phyloP scores from a whole-genome alignment of 2,797 vertebrate genomes.

The Mus minutoides region DNA sequence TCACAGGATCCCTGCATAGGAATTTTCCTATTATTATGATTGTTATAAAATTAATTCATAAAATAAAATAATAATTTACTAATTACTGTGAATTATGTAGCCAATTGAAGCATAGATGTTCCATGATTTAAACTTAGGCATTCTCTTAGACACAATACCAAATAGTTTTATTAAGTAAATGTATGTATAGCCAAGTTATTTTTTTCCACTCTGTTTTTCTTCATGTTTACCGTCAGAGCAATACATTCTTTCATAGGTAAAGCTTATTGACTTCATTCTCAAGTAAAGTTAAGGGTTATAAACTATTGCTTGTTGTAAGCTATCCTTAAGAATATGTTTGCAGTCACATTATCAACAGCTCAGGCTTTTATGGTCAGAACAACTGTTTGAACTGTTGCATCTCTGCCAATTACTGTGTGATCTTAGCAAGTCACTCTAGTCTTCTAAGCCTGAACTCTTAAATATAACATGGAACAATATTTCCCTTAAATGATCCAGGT shows the following conservation, averaged over 20 bases:
- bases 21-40: slow-evolving; percentile 23
- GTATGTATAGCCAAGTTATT: not conserved
- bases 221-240: not conserved
- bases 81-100: not conserved
- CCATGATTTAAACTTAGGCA: slow-evolving; percentile 33
- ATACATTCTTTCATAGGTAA: slow-evolving; percentile 40
- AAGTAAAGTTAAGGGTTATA: slow-evolving; percentile 37
- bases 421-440: not conserved
- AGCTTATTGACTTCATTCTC: slow-evolving; percentile 29
- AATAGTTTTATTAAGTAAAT: slow-evolving; percentile 21
- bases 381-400: not conserved
- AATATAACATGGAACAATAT: slow-evolving; percentile 8
- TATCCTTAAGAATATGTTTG: not conserved
- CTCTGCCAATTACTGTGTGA: not conserved
- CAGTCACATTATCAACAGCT: slow-evolving; percentile 18
- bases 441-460: not conserved
- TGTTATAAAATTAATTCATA: slow-evolving; percentile 50
- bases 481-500: not conserved
- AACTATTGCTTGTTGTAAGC: slow-evolving; percentile 16
- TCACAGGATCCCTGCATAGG: not conserved
- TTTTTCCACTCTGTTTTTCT: slow-evolving; percentile 37
- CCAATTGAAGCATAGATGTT: not conserved
- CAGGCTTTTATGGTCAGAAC: not conserved
- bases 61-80: not conserved
- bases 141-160: slow-evolving; percentile 13